phyloP scores from a whole-genome alignment of 2,113 vertebrate species.

The Zosterops borbonicus region DNA sequence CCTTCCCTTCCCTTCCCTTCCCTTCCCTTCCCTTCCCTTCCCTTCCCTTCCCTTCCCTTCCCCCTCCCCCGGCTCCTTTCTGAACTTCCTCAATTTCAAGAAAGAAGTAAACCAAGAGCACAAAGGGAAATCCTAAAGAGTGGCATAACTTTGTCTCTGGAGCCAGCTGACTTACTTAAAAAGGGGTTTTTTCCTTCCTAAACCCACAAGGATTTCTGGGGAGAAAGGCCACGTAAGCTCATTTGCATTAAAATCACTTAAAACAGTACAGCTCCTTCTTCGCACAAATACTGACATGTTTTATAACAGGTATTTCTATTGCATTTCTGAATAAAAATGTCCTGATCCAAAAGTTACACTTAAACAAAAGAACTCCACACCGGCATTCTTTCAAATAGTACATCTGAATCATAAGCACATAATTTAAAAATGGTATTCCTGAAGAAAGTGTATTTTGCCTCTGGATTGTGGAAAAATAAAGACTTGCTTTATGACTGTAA shows the following conservation, averaged over 20 bases:
- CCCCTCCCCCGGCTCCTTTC: too few species aligned
- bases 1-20: too few species aligned
- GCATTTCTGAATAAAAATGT: slow-evolving; percentile 20
- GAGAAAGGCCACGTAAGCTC: not conserved
- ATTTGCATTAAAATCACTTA: not conserved
- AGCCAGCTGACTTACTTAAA: not conserved
- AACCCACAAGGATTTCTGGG: not conserved
- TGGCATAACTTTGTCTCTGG: not conserved
- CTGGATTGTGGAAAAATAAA: slow-evolving; percentile 76
- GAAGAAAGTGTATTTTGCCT: slow-evolving; percentile 68
- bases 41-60: too few species aligned
- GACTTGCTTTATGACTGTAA: slow-evolving; percentile 81
- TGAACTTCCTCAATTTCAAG: not conserved
- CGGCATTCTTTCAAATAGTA: slow-evolving; percentile 19
- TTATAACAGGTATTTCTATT: not conserved
- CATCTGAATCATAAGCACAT: slow-evolving; percentile 54
- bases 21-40: too few species aligned
- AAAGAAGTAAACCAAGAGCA: not conserved
- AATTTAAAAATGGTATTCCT: slow-evolving; percentile 67
- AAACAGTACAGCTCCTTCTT: not conserved
- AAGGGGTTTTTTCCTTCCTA: not conserved
- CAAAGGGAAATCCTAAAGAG: not conserved
- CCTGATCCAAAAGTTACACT: not conserved
- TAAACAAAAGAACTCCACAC: not conserved
- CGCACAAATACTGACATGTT: not conserved